Conservation (phyloP, 2,888 invertebrate genomes). For the Esperia sulphurella region DNA sequence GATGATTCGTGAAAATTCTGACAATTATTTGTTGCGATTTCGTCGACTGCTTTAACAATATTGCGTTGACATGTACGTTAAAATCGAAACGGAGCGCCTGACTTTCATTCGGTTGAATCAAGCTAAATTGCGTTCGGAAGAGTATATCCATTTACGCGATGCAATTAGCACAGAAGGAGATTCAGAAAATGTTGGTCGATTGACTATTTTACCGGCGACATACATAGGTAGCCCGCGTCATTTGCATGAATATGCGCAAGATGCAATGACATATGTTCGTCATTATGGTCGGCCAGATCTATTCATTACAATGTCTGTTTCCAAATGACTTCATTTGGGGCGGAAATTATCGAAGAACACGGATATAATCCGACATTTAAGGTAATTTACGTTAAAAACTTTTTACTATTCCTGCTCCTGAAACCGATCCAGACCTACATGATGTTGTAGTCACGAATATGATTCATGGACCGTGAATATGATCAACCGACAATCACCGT, state of each 20-base stretch:
- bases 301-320: slow-evolving; percentile 16
- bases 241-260: slow-evolving; percentile 19
- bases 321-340: slow-evolving; percentile 31
- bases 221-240: slow-evolving; percentile 14
- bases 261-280: slow-evolving; percentile 29
- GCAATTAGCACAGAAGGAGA: slow-evolving; percentile 12
- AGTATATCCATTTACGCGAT: slow-evolving; percentile 13
- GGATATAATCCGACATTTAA: slow-evolving; percentile 29
- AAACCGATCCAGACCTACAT: slow-evolving; percentile 11
- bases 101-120: slow-evolving; percentile 10
- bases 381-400: slow-evolving; percentile 16
- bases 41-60: slow-evolving; percentile 10
- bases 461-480: slow-evolving; percentile 16
- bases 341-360: slow-evolving; percentile 20
- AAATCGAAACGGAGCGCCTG: slow-evolving; percentile 16
- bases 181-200: slow-evolving; percentile 19
- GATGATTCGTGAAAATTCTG: slow-evolving; percentile 11
- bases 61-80: slow-evolving; percentile 14
- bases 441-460: slow-evolving; percentile 8
- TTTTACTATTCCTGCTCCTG: slow-evolving; percentile 23
- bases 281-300: slow-evolving; percentile 23
- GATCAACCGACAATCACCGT: slow-evolving; percentile 11
- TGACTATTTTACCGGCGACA: slow-evolving; percentile 23
- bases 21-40: slow-evolving; percentile 13
- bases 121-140: slow-evolving; percentile 10